These are phyloP conservation scores for Drosophila insularis DNA, from an alignment of 1,140 invertebrate species.

Conservation along the genomic window DNA sequence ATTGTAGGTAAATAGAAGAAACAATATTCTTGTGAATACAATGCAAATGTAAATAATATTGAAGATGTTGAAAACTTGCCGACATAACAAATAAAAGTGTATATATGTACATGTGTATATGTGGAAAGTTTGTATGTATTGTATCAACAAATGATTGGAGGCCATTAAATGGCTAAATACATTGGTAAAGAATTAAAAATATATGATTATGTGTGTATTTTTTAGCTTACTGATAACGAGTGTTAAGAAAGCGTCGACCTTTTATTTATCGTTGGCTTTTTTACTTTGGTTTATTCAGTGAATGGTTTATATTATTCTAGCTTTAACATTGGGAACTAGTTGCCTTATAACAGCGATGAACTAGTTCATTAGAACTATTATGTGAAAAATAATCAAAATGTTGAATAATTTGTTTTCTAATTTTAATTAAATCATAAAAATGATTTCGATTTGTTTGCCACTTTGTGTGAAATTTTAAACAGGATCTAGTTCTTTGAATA, in stretches of 20 bases:
- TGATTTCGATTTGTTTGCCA: no score
- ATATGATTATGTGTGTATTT: constrained; percentile 3
- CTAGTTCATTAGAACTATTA: not conserved
- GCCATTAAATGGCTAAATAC: constrained; percentile 2
- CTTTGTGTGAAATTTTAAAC: no score
- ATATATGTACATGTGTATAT: not conserved
- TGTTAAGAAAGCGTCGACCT: not conserved
- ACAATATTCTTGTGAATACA: not conserved
- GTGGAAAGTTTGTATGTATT: not conserved
- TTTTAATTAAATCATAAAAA: no score
- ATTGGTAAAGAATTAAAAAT: not conserved
- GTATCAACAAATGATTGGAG: not conserved
- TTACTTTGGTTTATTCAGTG: no score
- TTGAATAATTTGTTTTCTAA: no score
- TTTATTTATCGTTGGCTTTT: no score
- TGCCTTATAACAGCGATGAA: not conserved
- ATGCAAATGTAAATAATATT: constrained; percentile 33
- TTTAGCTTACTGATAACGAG: not conserved
- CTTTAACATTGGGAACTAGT: not conserved
- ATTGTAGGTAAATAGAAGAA: constrained; percentile 31
- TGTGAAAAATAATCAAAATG: no score
- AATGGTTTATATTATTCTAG: no score
- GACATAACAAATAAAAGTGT: not conserved
- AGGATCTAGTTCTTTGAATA: no score
- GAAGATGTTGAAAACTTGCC: constrained; percentile 12